Evolutionary conservation across 2,888 invertebrate genomes (phyloP).

Genomic region (Chymomyza procnemis): DNA sequence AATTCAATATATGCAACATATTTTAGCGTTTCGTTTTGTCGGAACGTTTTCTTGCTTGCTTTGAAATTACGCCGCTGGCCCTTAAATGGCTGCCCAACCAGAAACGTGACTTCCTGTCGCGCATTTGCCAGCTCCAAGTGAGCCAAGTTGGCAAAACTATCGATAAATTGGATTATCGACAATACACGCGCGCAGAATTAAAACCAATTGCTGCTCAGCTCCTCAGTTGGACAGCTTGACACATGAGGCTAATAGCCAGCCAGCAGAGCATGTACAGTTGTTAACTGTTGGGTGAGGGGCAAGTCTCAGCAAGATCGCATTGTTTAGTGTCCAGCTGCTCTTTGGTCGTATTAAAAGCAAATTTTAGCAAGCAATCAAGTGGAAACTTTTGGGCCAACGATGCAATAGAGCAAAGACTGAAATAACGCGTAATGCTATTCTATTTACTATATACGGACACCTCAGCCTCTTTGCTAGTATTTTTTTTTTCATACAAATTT

Average conservation of each 20-base stretch:
- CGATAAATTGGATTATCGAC: constrained; percentile 59
- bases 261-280: neutral
- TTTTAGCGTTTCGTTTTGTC: constrained; percentile 34
- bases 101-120: constrained; percentile 70
- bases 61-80: neutral
- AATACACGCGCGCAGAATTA: constrained; percentile 34
- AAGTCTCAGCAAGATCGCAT: neutral
- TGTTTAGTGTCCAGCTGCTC: neutral
- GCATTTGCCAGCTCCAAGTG: constrained; percentile 7
- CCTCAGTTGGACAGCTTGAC: neutral
- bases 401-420: neutral
- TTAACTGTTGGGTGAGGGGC: neutral
- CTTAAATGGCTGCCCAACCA: constrained; percentile 42
- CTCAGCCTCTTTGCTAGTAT: neutral
- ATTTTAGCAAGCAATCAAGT: constrained; percentile 62
- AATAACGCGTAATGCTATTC: neutral
- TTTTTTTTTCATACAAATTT: neutral
- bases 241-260: neutral
- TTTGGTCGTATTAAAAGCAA: constrained; percentile 54
- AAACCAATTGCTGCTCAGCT: neutral
- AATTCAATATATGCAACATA: constrained; percentile 31
- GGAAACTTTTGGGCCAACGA: constrained; percentile 49
- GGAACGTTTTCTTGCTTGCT: constrained; percentile 49
- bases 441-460: neutral
- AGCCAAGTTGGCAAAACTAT: constrained; percentile 16